A percentile compares a stretch with the other conserved stretches of the same genome.
Conservation (phyloP, 2,797 vertebrate species). For the Poeciliopsis gracilis region DNA sequence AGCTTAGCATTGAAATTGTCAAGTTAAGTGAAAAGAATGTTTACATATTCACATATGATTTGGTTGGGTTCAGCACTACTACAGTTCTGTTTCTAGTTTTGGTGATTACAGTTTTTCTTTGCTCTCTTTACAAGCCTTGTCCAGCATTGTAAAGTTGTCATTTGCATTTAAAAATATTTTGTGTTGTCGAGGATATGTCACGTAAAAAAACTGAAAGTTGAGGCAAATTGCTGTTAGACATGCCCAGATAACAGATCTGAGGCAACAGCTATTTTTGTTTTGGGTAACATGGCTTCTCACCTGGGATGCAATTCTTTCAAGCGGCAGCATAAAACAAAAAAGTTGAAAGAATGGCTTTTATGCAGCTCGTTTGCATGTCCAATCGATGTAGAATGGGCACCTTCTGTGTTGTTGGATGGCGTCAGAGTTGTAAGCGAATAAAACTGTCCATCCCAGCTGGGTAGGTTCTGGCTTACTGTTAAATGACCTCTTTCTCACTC, state of each 20-base stretch:
- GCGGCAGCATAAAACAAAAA: background rate
- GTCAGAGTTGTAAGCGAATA: background rate
- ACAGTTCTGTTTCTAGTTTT: background rate
- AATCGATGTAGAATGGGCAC: background rate
- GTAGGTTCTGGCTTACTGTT: background rate
- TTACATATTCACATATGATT: background rate
- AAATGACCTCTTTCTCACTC: background rate
- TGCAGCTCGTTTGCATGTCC: background rate
- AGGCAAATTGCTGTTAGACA: background rate
- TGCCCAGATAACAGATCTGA: background rate
- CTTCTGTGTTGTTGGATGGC: background rate
- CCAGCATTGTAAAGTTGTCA: background rate
- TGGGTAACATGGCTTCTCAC: background rate
- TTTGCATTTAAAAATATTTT: background rate
- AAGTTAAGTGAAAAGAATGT: background rate
- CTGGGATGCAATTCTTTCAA: background rate
- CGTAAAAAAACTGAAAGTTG: background rate
- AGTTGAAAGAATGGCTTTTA: background rate
- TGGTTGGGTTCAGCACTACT: background rate
- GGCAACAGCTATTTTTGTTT: background rate
- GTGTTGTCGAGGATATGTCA: background rate
- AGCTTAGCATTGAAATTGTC: background rate
- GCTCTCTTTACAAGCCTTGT: no score
- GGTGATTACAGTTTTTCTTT: background rate
- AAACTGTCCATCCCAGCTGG: background rate